A percentile compares a stretch with the other conserved stretches of the same genome.
Conservation (phyloP, 2,888 invertebrate genomes). For the Chelonus formosanus region DNA sequence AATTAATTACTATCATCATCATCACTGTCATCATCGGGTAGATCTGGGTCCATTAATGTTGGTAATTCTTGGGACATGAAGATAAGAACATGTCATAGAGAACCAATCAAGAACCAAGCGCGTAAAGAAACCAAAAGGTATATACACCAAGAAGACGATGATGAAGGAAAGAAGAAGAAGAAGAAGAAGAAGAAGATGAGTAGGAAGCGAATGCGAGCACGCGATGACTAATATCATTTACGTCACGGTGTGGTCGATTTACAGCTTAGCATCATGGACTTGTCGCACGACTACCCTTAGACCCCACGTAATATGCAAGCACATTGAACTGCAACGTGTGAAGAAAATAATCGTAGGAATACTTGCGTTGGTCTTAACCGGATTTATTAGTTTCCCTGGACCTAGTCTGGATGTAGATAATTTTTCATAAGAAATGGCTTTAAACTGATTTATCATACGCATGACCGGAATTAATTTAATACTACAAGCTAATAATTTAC, state of each 20-base stretch:
- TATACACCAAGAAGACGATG: conserved; percentile 24
- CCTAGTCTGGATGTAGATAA: background rate
- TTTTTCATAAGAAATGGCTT: background rate
- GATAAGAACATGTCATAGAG: too few species aligned
- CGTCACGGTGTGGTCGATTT: conserved; percentile 54
- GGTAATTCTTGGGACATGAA: too few species aligned
- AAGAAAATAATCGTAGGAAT: background rate
- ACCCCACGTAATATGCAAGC: background rate
- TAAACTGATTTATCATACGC: conserved; percentile 8
- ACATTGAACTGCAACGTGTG: conserved; percentile 5
- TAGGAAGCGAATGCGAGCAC: conserved; percentile 36
- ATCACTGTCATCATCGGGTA: too few species aligned
- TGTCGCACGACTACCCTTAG: conserved; percentile 40
- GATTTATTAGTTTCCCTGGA: conserved; percentile 5
- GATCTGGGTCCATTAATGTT: too few species aligned
- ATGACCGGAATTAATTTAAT: background rate
- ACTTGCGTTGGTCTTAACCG: background rate
- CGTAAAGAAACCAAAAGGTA: background rate
- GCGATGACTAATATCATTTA: conserved; percentile 41
- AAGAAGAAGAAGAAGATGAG: conserved; percentile 29
- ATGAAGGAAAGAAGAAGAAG: conserved; percentile 31
- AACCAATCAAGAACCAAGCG: too few species aligned
- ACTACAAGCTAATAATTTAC: too few species aligned
- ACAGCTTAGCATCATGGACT: conserved; percentile 50
- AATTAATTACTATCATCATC: too few species aligned